Evolutionary conservation across 2,888 invertebrate genomes (phyloP).

Genomic region (Elaeidobius kamerunicus): DNA sequence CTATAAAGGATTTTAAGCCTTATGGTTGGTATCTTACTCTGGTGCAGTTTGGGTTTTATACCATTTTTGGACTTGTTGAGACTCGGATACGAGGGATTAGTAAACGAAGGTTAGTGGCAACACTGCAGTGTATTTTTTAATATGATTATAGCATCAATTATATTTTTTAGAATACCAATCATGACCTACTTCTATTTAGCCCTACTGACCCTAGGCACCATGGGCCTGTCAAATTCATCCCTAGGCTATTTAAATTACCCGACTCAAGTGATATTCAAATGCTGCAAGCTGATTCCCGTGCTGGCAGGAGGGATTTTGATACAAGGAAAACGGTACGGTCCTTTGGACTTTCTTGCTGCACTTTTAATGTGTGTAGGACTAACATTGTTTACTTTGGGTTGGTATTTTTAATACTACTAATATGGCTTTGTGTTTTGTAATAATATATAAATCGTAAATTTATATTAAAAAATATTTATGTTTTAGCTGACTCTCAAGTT

Average conservation of each 20-base stretch:
- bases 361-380: constrained; percentile 84
- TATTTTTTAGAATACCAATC: constrained; percentile 70
- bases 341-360: constrained; percentile 81
- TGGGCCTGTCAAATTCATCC: constrained; percentile 94
- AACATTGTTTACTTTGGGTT: constrained; percentile 86
- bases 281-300: constrained; percentile 95
- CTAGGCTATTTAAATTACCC: constrained; percentile 95
- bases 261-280: constrained; percentile 96
- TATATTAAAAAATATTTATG: constrained; percentile 1
- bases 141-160: no score
- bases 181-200: constrained; percentile 79
- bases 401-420: constrained; percentile 42
- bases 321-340: constrained; percentile 81
- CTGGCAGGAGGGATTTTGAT: constrained; percentile 91
- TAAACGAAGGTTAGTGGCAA: constrained; percentile 22
- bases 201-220: constrained; percentile 86
- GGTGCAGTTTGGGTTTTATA: constrained; percentile 86
- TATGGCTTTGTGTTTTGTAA: background rate
- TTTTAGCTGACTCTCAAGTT: constrained; percentile 68
- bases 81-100: constrained; percentile 57
- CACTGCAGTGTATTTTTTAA: no score
- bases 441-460: background rate
- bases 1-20: constrained; percentile 82
- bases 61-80: constrained; percentile 76
- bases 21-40: constrained; percentile 91